These are phyloP conservation scores for Grammomys surdaster DNA, from an alignment of 2,113 vertebrate genomes.

Conservation along the genomic window DNA sequence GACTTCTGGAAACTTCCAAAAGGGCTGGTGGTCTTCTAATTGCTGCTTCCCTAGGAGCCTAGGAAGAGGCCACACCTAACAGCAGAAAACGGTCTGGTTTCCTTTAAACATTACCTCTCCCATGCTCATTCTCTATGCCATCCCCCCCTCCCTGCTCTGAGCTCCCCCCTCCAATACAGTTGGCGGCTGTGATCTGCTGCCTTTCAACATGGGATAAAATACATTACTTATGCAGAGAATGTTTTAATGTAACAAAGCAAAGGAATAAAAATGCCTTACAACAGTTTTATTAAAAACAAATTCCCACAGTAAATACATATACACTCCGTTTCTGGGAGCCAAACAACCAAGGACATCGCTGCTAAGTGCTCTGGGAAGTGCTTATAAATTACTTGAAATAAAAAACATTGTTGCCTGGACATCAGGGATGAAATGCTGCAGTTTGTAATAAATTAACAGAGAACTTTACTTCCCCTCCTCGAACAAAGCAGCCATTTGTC, in stretches of 20 bases:
- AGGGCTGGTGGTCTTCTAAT: not conserved
- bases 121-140: not conserved
- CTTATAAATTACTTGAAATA: constrained; percentile 94
- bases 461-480: constrained; percentile 90
- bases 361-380: constrained; percentile 91
- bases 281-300: constrained; percentile 93
- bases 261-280: constrained; percentile 90
- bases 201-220: constrained; percentile 87
- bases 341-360: constrained; percentile 88
- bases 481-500: constrained; percentile 94
- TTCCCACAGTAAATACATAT: constrained; percentile 94
- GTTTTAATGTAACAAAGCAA: constrained; percentile 90
- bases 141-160: constrained; percentile 38
- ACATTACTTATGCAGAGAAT: constrained; percentile 90
- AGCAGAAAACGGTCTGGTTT: constrained; percentile 78
- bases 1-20: not conserved
- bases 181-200: constrained; percentile 86
- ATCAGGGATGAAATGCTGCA: constrained; percentile 95
- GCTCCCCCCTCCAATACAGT: constrained; percentile 81
- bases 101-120: constrained; percentile 78
- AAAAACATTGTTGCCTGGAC: constrained; percentile 96
- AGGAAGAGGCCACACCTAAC: not conserved
- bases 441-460: constrained; percentile 98
- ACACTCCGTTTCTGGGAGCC: constrained; percentile 87
- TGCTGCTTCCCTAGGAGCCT: not conserved